Evolutionary conservation across 1,140 invertebrate genomes (phyloP).

Genomic region (Drosophila malerkotliana): DNA sequence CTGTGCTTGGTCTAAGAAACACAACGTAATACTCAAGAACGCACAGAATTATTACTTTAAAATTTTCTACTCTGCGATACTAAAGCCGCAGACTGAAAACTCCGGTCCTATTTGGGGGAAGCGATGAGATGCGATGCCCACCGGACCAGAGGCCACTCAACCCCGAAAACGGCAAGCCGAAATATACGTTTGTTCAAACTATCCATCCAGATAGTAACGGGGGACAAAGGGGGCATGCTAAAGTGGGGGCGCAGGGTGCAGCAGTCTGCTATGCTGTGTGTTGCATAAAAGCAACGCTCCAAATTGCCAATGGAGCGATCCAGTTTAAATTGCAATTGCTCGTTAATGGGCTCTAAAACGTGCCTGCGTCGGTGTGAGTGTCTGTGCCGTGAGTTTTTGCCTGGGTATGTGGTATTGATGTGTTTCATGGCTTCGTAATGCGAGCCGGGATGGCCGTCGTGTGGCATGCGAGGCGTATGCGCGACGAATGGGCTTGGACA

Average conservation of each 20-base stretch:
- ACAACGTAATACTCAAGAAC: slow-evolving; percentile 37
- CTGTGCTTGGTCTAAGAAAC: slow-evolving; percentile 60
- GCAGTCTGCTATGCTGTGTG: slow-evolving; percentile 37
- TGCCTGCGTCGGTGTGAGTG: slow-evolving; percentile 68
- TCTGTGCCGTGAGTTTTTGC: slow-evolving; percentile 12
- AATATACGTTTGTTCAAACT: slow-evolving; percentile 82
- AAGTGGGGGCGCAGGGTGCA: not conserved
- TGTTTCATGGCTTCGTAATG: slow-evolving; percentile 60
- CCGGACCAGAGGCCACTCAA: slow-evolving; percentile 73
- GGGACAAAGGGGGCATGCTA: not conserved
- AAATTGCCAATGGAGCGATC: slow-evolving; percentile 83
- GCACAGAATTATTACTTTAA: too few species aligned
- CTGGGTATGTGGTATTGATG: slow-evolving; percentile 11
- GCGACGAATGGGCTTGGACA: slow-evolving; percentile 55
- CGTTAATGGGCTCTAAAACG: slow-evolving; percentile 84
- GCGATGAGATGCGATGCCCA: slow-evolving; percentile 42
- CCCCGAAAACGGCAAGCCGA: slow-evolving; percentile 60
- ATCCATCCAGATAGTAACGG: slow-evolving; percentile 44
- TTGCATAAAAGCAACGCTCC: slow-evolving; percentile 82
- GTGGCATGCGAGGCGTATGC: slow-evolving; percentile 74
- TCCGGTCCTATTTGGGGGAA: slow-evolving; percentile 25
- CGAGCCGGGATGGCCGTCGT: slow-evolving; percentile 62
- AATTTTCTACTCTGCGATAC: slow-evolving; percentile 4
- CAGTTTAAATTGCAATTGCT: slow-evolving; percentile 84
- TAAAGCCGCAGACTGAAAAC: slow-evolving; percentile 31